Percentiles rank a stretch among this genome's conserved stretches.
These are phyloP conservation scores for Sphaeramia orbicularis DNA, from an alignment of 2,797 vertebrate species.

Conservation along the genomic window DNA sequence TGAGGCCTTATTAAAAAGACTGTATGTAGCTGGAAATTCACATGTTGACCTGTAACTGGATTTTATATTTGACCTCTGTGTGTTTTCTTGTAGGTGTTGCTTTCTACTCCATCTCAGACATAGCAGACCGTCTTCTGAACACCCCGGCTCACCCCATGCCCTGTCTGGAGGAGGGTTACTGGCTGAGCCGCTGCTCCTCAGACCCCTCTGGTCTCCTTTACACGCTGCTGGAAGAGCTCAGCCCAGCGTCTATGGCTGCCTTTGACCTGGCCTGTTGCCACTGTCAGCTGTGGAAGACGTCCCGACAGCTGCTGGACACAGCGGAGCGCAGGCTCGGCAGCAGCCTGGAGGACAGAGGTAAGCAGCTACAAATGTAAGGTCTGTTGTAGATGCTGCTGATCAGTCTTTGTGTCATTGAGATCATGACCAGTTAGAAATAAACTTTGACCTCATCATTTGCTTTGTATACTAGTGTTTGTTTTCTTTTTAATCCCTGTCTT, in stretches of 20 bases:
- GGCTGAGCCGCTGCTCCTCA: conserved; percentile 82
- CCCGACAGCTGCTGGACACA: conserved; percentile 94
- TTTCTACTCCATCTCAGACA: conserved; percentile 97
- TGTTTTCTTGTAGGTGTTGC: conserved; percentile 89
- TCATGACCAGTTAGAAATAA: background rate
- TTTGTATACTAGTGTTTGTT: background rate
- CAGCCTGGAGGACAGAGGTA: conserved; percentile 89
- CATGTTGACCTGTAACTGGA: background rate
- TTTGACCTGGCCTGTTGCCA: conserved; percentile 97
- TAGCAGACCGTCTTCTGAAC: conserved; percentile 93
- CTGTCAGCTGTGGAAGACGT: conserved; percentile 96
- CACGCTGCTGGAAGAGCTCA: conserved; percentile 90
- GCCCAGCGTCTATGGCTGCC: conserved; percentile 92
- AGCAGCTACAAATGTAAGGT: background rate
- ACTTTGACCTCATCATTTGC: background rate
- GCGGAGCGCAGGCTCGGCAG: conserved; percentile 89
- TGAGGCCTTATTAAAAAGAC: no score
- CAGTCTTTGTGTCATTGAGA: background rate
- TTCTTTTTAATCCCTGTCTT: background rate
- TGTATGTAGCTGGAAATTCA: background rate
- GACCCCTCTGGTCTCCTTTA: conserved; percentile 83
- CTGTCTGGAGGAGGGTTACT: conserved; percentile 91
- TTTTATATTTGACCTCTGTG: conserved; percentile 1
- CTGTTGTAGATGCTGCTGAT: background rate
- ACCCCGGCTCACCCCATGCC: conserved; percentile 86